Conservation (phyloP, 1,140 invertebrate species). For the Arctopsyche grandis region DNA sequence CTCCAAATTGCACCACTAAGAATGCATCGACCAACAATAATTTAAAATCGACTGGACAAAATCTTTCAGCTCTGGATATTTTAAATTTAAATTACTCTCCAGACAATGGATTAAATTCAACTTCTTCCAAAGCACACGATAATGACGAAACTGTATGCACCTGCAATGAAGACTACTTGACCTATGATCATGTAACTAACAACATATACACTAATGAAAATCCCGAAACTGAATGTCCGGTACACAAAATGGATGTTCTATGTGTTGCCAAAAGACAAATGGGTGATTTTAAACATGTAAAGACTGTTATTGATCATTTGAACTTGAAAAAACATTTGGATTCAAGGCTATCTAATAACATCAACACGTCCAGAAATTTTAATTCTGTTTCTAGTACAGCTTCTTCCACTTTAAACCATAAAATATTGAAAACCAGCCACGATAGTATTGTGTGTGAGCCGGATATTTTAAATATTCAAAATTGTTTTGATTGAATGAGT, state of each 20-base stretch:
- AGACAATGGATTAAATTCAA: background rate
- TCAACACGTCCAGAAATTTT: background rate
- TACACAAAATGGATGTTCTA: background rate
- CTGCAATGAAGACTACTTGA: background rate
- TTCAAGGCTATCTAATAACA: background rate
- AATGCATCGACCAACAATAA: no score
- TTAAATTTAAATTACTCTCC: no score
- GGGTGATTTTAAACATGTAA: background rate
- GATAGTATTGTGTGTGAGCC: conserved; percentile 5
- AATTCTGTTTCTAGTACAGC: background rate
- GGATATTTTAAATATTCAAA: background rate
- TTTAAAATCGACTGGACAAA: no score
- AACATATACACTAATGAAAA: background rate
- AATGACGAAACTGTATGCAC: background rate
- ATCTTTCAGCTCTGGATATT: no score
- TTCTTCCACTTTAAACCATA: background rate
- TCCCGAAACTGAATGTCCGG: background rate
- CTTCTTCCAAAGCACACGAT: background rate
- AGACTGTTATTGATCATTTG: background rate
- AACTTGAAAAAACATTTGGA: background rate
- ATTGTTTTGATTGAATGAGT: background rate
- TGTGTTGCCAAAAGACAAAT: background rate
- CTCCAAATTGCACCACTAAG: no score
- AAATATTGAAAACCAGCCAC: background rate
- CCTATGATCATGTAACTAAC: background rate